A percentile compares a stretch with the other conserved stretches of the same genome.
Evolutionary conservation across 2,888 invertebrate species (phyloP).

Genomic region (Aspidiotus destructor): DNA sequence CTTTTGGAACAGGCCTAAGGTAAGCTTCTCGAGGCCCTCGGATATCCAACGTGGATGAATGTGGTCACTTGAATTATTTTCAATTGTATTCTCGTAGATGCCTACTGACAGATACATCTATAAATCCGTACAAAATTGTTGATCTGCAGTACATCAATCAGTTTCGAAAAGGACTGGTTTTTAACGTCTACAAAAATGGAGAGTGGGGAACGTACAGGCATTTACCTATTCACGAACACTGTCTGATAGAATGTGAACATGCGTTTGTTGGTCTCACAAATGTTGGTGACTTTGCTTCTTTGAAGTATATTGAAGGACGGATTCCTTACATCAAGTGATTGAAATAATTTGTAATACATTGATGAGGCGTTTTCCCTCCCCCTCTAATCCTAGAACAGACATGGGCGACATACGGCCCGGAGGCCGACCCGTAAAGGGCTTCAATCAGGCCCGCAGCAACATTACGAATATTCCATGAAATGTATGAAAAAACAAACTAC

Average conservation of each 20-base stretch:
- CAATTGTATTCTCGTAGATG: conserved; percentile 10
- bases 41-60: background rate
- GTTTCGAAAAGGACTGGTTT: conserved; percentile 59
- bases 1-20: conserved; percentile 39
- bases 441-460: no score
- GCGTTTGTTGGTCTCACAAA: conserved; percentile 88
- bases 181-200: conserved; percentile 69
- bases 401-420: no score
- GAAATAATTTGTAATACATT: background rate
- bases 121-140: conserved; percentile 29
- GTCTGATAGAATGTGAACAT: conserved; percentile 60
- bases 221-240: conserved; percentile 51
- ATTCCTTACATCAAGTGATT: conserved; percentile 52
- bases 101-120: conserved; percentile 22
- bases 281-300: conserved; percentile 85
- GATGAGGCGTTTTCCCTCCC: background rate
- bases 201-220: conserved; percentile 82
- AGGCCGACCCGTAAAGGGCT: no score
- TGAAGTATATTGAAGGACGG: conserved; percentile 86
- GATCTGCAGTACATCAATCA: conserved; percentile 24
- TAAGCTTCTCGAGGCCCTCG: background rate
- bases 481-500: no score
- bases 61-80: no score
- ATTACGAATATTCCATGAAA: no score
- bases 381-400: no score